Evolutionary conservation across 2,888 invertebrate species (phyloP).

Genomic region (Cheiracanthium punctorium): DNA sequence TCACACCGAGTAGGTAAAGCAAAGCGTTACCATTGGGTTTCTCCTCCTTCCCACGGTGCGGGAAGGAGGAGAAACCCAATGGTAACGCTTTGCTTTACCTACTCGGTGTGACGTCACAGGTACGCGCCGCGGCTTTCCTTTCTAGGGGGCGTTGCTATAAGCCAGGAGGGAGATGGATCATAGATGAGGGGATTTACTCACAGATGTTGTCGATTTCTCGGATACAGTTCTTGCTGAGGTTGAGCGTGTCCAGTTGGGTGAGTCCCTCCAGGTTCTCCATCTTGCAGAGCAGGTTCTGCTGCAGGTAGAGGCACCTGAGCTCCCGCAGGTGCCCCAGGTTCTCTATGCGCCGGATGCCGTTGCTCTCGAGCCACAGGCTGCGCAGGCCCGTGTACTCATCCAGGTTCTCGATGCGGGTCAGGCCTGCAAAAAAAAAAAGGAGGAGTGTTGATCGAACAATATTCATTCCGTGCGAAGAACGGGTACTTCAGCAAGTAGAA

Average conservation of each 20-base stretch:
- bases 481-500: too few relatives aligned
- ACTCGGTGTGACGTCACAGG: too few relatives aligned
- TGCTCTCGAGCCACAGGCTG: slow-evolving; percentile 94
- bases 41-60: too few relatives aligned
- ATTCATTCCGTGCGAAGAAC: too few relatives aligned
- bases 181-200: too few relatives aligned
- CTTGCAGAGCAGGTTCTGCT: slow-evolving; percentile 88
- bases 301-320: slow-evolving; percentile 89
- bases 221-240: slow-evolving; percentile 90
- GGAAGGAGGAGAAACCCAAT: too few relatives aligned
- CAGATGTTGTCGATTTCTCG: slow-evolving; percentile 87
- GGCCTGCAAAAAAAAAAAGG: slow-evolving; percentile 80
- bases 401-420: slow-evolving; percentile 90
- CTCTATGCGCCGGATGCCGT: slow-evolving; percentile 89
- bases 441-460: too few relatives aligned
- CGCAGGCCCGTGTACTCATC: slow-evolving; percentile 93
- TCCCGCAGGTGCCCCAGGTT: slow-evolving; percentile 86
- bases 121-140: too few relatives aligned
- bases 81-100: too few relatives aligned
- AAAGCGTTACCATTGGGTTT: too few relatives aligned
- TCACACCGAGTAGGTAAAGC: too few relatives aligned
- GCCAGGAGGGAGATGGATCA: slow-evolving; percentile 5
- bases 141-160: too few relatives aligned
- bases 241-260: slow-evolving; percentile 86
- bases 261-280: slow-evolving; percentile 89